These are phyloP conservation scores for Hestina assimilis DNA, from an alignment of 1,140 invertebrate species.

Conservation along the genomic window DNA sequence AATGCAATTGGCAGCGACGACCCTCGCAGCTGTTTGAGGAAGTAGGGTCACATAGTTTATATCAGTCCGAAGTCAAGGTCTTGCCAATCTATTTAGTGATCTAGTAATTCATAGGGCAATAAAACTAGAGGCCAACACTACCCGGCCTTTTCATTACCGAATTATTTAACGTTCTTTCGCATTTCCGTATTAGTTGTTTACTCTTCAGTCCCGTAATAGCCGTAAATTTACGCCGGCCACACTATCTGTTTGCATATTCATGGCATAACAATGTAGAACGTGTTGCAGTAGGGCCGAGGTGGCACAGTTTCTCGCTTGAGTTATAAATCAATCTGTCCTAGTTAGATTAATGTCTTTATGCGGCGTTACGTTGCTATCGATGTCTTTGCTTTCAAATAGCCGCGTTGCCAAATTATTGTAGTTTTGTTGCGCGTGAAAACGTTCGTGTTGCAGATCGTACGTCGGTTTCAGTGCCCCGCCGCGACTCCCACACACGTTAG, in stretches of 20 bases:
- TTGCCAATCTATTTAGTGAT: slow-evolving; percentile 66
- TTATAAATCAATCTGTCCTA: slow-evolving; percentile 70
- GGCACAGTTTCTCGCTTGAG: slow-evolving; percentile 68
- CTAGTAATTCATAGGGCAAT: slow-evolving; percentile 65
- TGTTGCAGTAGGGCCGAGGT: slow-evolving; percentile 61
- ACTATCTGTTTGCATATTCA: slow-evolving; percentile 58
- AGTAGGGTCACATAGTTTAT: slow-evolving; percentile 70
- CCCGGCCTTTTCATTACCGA: slow-evolving; percentile 41
- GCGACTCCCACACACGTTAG: slow-evolving; percentile 38
- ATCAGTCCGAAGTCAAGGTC: slow-evolving; percentile 70
- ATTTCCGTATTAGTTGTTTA: slow-evolving; percentile 24
- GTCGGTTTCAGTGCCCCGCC: slow-evolving; percentile 39
- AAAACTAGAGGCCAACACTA: slow-evolving; percentile 53
- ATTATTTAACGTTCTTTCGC: slow-evolving; percentile 31
- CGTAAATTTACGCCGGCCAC: slow-evolving; percentile 4
- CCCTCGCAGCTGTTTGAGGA: slow-evolving; percentile 58
- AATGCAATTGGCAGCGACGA: slow-evolving; percentile 33
- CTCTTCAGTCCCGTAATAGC: slow-evolving; percentile 11
- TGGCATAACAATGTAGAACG: slow-evolving; percentile 62
- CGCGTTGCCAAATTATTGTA: slow-evolving; percentile 52
- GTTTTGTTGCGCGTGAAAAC: slow-evolving; percentile 35
- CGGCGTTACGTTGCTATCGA: slow-evolving; percentile 43
- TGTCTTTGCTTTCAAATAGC: slow-evolving; percentile 59
- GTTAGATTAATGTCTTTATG: slow-evolving; percentile 65
- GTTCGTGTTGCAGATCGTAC: slow-evolving; percentile 33